Base-by-base conservation (phyloP, 2,797 vertebrate genomes). In the Rhinophrynus dorsalis region DNA sequence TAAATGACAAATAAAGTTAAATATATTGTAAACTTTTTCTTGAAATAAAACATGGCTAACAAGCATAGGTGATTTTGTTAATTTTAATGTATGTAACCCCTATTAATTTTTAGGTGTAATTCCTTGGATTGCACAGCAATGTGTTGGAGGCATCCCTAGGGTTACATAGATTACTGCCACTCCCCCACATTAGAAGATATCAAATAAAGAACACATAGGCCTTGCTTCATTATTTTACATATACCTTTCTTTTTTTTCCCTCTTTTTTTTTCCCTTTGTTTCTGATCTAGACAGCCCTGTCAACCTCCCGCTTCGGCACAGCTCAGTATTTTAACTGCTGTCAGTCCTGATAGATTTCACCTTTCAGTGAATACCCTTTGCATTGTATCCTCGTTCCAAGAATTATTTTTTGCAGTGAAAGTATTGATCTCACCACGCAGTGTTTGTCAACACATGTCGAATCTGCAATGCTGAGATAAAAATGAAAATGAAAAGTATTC, bases 361-460 rank as follows among this genome's bases (percentile, higher is more conserved):
- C 57, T 69, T 59, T 61, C 56, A 12, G 56, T 54, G 57, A 69
- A 59, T 52, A 54, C 67, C 37, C 26, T 69, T 69, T 44, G 67
- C 67, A 69, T 69, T 35, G 56, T 32, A 61, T 24, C 32, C 35
- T 18, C 30, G 42, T 54, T 61, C 42, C 27, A 35, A 40, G 50
- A 61, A 69, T 69, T 60, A 61, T 61, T 61, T n/a, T 35, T 61
- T 54, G 57, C 57, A 69, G 61, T 69, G 48, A 32, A 61, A 61
- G 67, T 61, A 69, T 69, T 69, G 67, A 69, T 69, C 67, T 15
- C 27, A 12, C n/a, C 48, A 30, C 26, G 3, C 27, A 15, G 66
- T 67, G 58, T 69, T 61, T 69, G 57, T 69, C 67, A 52, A 61
- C 67, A 69, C n/a, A 24, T 54, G 57, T 45, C 23, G 42, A 15